These are phyloP conservation scores for Allobates femoralis DNA, from an alignment of 2,797 vertebrate genomes.

Conservation along the genomic window DNA sequence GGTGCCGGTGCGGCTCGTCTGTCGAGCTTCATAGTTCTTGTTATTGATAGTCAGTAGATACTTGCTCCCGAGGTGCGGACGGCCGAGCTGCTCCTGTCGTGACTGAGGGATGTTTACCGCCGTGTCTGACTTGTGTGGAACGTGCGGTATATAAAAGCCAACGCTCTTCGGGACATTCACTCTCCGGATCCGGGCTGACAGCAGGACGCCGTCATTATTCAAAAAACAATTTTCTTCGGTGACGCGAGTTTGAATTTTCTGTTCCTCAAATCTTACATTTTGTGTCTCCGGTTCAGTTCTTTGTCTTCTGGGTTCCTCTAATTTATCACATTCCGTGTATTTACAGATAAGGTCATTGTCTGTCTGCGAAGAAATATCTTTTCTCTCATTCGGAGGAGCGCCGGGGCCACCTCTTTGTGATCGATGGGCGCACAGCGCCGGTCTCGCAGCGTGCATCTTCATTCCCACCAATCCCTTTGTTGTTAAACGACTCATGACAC, in stretches of 20 bases:
- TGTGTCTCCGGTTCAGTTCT: conserved; percentile 61
- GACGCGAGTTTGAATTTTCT: conserved; percentile 67
- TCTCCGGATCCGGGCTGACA: conserved; percentile 66
- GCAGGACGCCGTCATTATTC: conserved; percentile 56
- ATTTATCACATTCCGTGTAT: conserved; percentile 67
- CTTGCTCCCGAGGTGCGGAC: conserved; percentile 55
- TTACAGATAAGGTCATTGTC: conserved; percentile 69
- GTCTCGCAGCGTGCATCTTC: conserved; percentile 51
- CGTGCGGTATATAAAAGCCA: conserved; percentile 75
- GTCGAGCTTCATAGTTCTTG: conserved; percentile 24
- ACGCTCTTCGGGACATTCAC: conserved; percentile 72
- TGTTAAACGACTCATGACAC: conserved; percentile 53
- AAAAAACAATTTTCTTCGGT: conserved; percentile 64
- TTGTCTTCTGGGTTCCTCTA: conserved; percentile 66
- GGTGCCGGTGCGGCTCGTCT: conserved; percentile 36
- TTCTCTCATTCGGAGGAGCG: conserved; percentile 60
- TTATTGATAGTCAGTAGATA: conserved; percentile 50
- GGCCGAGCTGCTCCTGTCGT: conserved; percentile 54
- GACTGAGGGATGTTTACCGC: conserved; percentile 56
- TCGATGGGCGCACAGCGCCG: conserved; percentile 51
- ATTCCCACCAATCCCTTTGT: conserved; percentile 54
- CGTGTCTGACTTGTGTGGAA: conserved; percentile 57
- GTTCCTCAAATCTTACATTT: conserved; percentile 62
- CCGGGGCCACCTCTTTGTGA: conserved; percentile 55
- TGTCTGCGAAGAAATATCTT: conserved; percentile 62